Base-by-base conservation (phyloP, 2,888 invertebrate genomes). In the Agrochola lota region DNA sequence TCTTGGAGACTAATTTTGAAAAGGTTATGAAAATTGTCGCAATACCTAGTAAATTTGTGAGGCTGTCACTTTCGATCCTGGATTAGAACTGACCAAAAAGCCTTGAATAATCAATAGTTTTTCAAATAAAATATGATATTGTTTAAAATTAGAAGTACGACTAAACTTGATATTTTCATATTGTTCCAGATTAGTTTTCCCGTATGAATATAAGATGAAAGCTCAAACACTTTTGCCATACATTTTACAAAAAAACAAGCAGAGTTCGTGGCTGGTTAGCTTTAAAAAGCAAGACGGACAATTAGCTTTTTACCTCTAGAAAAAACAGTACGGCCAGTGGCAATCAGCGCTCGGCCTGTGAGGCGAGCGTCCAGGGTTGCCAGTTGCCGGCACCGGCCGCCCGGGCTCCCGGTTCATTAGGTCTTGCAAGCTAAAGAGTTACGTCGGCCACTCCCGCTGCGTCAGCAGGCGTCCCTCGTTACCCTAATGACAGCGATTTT, bases 401-500 rank as follows among this genome's bases (percentile, higher is more conserved):
- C 60, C 93, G 93, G 94, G 17, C 46, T 94, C 81, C 85, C 93
- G 93, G 94, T 95, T 95, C 95, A 96, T 95, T 95, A 95, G 95
- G 94, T 94, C 93, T 91, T 91, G 92, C 91, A 87, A 91, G 91
- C 92, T 92, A 94, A 93, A 94, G 94, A 94, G 95, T 94, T 94
- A 93, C 92, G 92, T 90, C 91, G 92, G 92, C 90, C 92, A 90
- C 91, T 91, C 91, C 90, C 93, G 94, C 95, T 91, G 93, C 94
- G 94, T 95, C 96, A 95, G 95, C 95, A 90, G 90, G 91, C 91
- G 91, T 88, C 93, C 93, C 95, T 95, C 96, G 96, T 96, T 96
- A 96, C 94, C 93, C 95, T 96, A 96, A 96, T 95, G 96, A 95
- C 94, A 95, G 93, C 95, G 94, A 96, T 96, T 96, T 95, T 92